Evolutionary conservation across 2,888 invertebrate species (phyloP).

Genomic region (Marronus borbonicus): DNA sequence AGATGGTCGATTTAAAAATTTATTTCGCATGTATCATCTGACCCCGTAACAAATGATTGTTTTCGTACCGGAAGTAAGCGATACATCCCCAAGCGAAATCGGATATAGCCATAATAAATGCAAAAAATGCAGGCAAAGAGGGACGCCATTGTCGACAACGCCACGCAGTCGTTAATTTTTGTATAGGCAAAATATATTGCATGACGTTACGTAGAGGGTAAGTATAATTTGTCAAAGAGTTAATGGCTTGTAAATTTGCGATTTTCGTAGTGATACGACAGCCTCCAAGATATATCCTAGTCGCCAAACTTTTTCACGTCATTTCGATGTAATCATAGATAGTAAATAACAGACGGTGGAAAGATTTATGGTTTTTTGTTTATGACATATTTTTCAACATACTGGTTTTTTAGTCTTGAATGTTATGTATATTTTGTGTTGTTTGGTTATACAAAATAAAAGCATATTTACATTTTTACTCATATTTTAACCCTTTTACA

Average conservation of each 20-base stretch:
- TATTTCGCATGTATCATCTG: slow-evolving; percentile 50
- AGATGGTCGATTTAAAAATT: slow-evolving; percentile 1
- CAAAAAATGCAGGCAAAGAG: slow-evolving; percentile 61
- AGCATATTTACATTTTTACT: no score
- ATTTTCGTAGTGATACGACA: slow-evolving; percentile 56
- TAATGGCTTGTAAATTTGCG: slow-evolving; percentile 77
- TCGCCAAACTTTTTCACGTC: slow-evolving; percentile 31
- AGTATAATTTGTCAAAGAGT: slow-evolving; percentile 73
- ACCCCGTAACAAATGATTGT: slow-evolving; percentile 64
- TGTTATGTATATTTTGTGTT: no score
- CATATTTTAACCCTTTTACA: no score
- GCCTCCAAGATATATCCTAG: slow-evolving; percentile 15
- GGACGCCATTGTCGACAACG: slow-evolving; percentile 61
- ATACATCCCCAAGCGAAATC: slow-evolving; percentile 60
- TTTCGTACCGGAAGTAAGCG: slow-evolving; percentile 61
- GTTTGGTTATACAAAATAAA: no score
- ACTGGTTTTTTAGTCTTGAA: neutral
- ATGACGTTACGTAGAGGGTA: slow-evolving; percentile 53
- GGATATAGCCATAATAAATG: slow-evolving; percentile 67
- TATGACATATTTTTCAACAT: slow-evolving; percentile 10
- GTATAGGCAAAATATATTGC: slow-evolving; percentile 62
- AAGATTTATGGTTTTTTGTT: slow-evolving; percentile 44
- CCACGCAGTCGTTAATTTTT: slow-evolving; percentile 56
- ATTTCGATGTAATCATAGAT: slow-evolving; percentile 33
- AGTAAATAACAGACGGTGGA: slow-evolving; percentile 1